These are phyloP conservation scores for Heterodera filipjevi DNA, from an alignment of 2,888 invertebrate genomes.

Conservation along the genomic window DNA sequence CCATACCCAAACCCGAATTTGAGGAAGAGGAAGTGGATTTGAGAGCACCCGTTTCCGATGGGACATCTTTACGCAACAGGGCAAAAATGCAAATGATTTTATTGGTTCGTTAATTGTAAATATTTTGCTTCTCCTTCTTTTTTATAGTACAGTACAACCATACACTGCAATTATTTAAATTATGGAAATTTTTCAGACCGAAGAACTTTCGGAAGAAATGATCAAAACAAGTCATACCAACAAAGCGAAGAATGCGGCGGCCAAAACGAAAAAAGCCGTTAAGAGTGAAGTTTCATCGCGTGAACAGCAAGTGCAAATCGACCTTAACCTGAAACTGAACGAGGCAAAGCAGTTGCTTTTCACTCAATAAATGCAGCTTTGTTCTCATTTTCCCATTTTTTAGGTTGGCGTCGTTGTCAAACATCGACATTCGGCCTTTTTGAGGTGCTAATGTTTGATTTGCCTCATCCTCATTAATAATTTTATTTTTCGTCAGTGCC, in stretches of 20 bases:
- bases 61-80: conserved; percentile 53
- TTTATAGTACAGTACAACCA: too few species aligned
- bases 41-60: conserved; percentile 30
- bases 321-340: conserved; percentile 60
- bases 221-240: neutral
- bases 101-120: conserved; percentile 62
- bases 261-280: conserved; percentile 7
- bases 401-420: conserved; percentile 24
- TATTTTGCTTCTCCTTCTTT: conserved; percentile 39
- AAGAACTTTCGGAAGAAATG: conserved; percentile 5
- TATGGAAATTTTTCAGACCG: neutral
- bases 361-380: neutral
- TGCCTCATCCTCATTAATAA: neutral
- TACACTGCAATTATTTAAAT: conserved; percentile 33
- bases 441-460: conserved; percentile 2
- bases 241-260: conserved; percentile 31
- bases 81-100: conserved; percentile 65
- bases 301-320: conserved; percentile 63
- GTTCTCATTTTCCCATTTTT: neutral
- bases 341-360: conserved; percentile 40
- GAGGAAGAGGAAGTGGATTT: conserved; percentile 44
- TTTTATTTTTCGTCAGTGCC: conserved; percentile 35
- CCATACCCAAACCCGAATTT: conserved; percentile 69
- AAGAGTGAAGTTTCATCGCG: conserved; percentile 21
- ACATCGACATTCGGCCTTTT: conserved; percentile 3